phyloP scores from a whole-genome alignment of 1,140 invertebrate genomes.

The Trachymyrmex septentrionalis region DNA sequence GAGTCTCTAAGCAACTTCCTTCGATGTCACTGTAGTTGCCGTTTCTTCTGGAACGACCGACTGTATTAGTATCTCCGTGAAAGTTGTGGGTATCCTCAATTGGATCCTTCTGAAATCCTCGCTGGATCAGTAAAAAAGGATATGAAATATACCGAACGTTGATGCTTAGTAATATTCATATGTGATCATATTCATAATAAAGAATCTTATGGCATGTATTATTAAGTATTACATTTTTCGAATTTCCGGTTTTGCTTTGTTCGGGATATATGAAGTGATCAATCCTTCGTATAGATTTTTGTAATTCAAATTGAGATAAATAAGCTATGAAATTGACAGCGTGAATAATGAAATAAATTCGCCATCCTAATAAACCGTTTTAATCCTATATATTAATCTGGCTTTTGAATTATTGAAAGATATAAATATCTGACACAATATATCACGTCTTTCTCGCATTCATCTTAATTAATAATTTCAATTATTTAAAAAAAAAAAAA shows the following conservation, averaged over 20 bases:
- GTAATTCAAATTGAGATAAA: slow-evolving; percentile 1
- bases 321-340: slow-evolving; percentile 6
- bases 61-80: slow-evolving; percentile 31
- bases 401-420: slow-evolving; percentile 36
- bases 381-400: slow-evolving; percentile 31
- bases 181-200: neutral
- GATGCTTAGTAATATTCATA: too few species aligned
- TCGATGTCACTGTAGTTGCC: slow-evolving; percentile 71
- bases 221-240: neutral
- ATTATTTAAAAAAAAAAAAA: neutral
- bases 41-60: slow-evolving; percentile 71
- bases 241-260: neutral
- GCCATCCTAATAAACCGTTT: slow-evolving; percentile 25
- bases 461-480: slow-evolving; percentile 38
- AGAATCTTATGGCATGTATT: neutral
- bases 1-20: slow-evolving; percentile 64
- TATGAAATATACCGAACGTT: too few species aligned
- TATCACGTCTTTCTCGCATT: neutral
- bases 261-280: neutral
- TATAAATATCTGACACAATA: slow-evolving; percentile 35
- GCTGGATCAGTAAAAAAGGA: neutral
- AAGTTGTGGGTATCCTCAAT: slow-evolving; percentile 45
- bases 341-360: slow-evolving; percentile 38
- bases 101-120: neutral
- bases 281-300: slow-evolving; percentile 27